Evolutionary conservation across 1,140 invertebrate genomes (phyloP).

Genomic region (Akabosia matsudoensis): DNA sequence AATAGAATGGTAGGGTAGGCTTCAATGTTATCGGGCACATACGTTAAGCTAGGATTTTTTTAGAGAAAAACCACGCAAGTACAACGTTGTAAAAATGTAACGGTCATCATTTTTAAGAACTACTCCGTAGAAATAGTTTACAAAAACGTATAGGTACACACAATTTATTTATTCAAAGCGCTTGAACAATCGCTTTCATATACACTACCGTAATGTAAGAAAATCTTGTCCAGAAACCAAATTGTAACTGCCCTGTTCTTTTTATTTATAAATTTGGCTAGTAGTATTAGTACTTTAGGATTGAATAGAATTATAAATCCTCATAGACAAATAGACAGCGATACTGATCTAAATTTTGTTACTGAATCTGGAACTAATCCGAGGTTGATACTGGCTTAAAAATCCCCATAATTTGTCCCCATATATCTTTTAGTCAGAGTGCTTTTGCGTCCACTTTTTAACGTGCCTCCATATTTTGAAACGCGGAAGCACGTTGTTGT

Average conservation of each 20-base stretch:
- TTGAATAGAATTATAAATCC: not conserved
- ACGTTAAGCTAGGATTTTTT: too few species aligned
- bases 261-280: not conserved
- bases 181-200: slow-evolving; percentile 21
- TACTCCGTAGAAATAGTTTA: too few species aligned
- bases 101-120: too few species aligned
- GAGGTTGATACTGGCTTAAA: not conserved
- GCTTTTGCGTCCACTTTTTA: too few species aligned
- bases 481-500: too few species aligned
- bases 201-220: not conserved
- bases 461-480: too few species aligned
- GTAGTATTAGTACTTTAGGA: not conserved
- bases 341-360: not conserved
- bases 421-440: not conserved
- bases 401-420: not conserved
- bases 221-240: not conserved
- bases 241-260: not conserved
- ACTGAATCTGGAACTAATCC: not conserved
- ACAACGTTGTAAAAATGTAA: too few species aligned
- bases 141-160: not conserved
- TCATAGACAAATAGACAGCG: not conserved
- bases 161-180: not conserved
- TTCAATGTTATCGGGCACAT: too few species aligned
- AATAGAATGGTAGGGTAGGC: too few species aligned
- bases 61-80: too few species aligned